phyloP scores from a whole-genome alignment of 2,888 invertebrate genomes.

The Tetramorium bicarinatum region DNA sequence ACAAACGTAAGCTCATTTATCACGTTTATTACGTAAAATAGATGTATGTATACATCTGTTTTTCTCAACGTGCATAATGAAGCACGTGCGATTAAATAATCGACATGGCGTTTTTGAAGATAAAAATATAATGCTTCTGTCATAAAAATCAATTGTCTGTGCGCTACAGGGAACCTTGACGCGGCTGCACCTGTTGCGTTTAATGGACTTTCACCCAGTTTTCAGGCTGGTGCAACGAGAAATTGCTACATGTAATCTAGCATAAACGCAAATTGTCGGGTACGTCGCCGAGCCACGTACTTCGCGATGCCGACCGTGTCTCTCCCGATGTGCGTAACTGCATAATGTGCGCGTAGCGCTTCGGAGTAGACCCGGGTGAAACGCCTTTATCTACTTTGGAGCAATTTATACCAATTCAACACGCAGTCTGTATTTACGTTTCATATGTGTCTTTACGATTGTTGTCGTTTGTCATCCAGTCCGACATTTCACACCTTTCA shows the following conservation, averaged over 20 bases:
- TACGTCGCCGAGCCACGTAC: constrained; percentile 23
- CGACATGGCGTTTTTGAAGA: constrained; percentile 9
- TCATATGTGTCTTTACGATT: constrained; percentile 20
- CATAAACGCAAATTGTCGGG: constrained; percentile 55
- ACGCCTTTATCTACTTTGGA: constrained; percentile 39
- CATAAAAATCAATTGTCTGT: constrained; percentile 29
- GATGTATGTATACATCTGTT: background rate
- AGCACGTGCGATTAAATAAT: constrained; percentile 20
- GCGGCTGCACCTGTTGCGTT: constrained; percentile 50
- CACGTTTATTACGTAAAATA: background rate
- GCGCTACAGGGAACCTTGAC: constrained; percentile 33
- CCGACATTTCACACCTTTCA: constrained; percentile 1
- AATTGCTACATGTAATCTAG: constrained; percentile 57
- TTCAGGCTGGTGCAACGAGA: constrained; percentile 38
- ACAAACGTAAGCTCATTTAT: background rate
- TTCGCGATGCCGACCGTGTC: constrained; percentile 23
- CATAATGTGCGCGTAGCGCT: constrained; percentile 41
- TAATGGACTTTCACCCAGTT: constrained; percentile 59
- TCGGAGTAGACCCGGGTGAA: constrained; percentile 32
- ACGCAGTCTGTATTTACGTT: constrained; percentile 30
- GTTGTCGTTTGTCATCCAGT: constrained; percentile 21
- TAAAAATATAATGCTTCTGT: constrained; percentile 32
- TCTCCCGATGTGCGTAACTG: constrained; percentile 20
- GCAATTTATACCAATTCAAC: constrained; percentile 38
- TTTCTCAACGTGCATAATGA: background rate